Evolutionary conservation across 2,113 vertebrate genomes (phyloP).

Genomic region (Gallinago jamesoni): DNA sequence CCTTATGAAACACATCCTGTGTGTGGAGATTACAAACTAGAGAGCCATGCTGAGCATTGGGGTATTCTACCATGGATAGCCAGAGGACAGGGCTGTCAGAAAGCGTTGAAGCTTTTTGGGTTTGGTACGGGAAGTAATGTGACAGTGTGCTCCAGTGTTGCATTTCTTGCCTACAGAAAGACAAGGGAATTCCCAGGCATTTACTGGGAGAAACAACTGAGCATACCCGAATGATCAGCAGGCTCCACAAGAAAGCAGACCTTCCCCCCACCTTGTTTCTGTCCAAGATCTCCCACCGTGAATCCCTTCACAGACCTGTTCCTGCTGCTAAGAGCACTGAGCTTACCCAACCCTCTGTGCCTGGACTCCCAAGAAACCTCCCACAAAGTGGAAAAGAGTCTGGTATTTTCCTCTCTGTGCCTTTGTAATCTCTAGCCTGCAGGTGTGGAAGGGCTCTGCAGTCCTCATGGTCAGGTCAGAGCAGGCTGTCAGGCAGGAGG

Average conservation of each 20-base stretch:
- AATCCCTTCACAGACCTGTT: not conserved
- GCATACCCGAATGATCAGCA: not conserved
- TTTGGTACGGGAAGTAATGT: not conserved
- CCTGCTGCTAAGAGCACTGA: not conserved
- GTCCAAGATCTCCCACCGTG: not conserved
- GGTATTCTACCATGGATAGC: not conserved
- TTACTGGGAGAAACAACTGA: not conserved
- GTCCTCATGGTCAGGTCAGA: not conserved
- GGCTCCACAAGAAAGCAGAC: not conserved
- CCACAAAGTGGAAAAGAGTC: not conserved
- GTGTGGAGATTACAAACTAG: not conserved
- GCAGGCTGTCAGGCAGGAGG: not conserved
- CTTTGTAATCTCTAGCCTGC: not conserved
- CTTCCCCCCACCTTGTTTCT: not conserved
- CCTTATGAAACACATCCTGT: not conserved
- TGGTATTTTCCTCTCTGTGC: not conserved
- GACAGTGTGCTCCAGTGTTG: not conserved
- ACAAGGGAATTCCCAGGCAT: not conserved
- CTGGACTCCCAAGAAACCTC: not conserved
- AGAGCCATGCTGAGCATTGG: not conserved
- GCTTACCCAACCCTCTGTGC: not conserved
- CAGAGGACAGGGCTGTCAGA: not conserved
- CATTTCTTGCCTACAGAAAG: not conserved
- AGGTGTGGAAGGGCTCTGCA: not conserved
- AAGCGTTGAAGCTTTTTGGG: not conserved